Evolutionary conservation across 1,140 invertebrate species (phyloP).

Genomic region (Dreissena polymorpha): DNA sequence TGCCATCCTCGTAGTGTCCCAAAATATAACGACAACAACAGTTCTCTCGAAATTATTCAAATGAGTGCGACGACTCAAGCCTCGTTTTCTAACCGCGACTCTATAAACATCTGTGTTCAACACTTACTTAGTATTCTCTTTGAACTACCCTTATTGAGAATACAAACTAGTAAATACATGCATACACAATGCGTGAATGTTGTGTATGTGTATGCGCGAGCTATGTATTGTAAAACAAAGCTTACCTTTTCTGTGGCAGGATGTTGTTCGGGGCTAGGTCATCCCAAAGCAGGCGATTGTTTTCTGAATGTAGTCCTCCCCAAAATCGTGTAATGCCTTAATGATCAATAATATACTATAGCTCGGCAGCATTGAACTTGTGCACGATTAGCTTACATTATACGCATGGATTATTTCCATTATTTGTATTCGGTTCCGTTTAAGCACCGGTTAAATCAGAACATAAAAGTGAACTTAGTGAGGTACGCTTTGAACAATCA

Average conservation of each 20-base stretch:
- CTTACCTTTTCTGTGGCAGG: constrained; percentile 29
- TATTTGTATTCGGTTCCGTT: neutral
- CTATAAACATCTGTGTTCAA: too few species aligned
- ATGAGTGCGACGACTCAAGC: too few species aligned
- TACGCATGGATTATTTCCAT: neutral
- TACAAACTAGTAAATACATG: too few species aligned
- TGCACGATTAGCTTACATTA: neutral
- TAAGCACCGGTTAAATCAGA: neutral
- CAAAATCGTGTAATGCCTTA: constrained; percentile 37
- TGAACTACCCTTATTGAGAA: too few species aligned
- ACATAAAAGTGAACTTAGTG: neutral
- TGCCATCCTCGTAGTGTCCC: too few species aligned
- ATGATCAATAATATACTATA: neutral
- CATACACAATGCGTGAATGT: too few species aligned
- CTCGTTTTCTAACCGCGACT: too few species aligned
- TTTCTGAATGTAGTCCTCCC: constrained; percentile 42
- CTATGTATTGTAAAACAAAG: too few species aligned
- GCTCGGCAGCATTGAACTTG: neutral
- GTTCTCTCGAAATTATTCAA: too few species aligned
- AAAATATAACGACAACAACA: too few species aligned
- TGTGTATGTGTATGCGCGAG: too few species aligned
- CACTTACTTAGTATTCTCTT: too few species aligned
- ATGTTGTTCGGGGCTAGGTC: constrained; percentile 35
- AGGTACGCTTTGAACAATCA: neutral
- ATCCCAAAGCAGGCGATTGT: constrained; percentile 44